Percentiles rank a stretch among this genome's conserved stretches.
Conservation (phyloP, 2,888 invertebrate species). For the Nemoura dubitans region DNA sequence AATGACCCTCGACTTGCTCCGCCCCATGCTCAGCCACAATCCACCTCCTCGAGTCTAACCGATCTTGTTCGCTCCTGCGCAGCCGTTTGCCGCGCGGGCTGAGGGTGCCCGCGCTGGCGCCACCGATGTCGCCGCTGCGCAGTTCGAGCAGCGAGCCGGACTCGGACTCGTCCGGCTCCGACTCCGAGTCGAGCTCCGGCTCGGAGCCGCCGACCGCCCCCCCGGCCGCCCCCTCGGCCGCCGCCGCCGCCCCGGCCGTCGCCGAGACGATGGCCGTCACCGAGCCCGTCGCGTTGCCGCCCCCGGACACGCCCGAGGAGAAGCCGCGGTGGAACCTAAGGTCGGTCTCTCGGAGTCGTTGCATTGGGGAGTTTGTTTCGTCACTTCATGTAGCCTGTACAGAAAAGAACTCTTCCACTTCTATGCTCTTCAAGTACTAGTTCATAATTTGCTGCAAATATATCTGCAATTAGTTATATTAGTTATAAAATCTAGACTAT, state of each 20-base stretch:
- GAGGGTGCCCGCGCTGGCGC: slow-evolving; percentile 62
- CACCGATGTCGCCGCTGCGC: slow-evolving; percentile 26
- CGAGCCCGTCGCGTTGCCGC: slow-evolving; percentile 54
- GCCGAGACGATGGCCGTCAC: slow-evolving; percentile 51
- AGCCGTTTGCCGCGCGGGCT: background rate
- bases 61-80: no score
- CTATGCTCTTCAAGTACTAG: no score
- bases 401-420: no score
- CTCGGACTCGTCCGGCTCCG: slow-evolving; percentile 70
- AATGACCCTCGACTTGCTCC: no score
- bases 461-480: no score
- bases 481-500: no score
- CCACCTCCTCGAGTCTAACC: no score
- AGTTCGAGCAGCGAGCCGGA: slow-evolving; percentile 60
- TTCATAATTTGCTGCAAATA: no score
- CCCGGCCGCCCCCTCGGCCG: slow-evolving; percentile 52
- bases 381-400: no score
- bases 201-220: slow-evolving; percentile 57
- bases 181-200: slow-evolving; percentile 64
- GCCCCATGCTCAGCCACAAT: no score
- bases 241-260: slow-evolving; percentile 38
- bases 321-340: slow-evolving; percentile 60
- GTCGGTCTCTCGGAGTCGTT: slow-evolving; percentile 49
- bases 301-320: slow-evolving; percentile 59
- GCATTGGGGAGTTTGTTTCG: no score